Evolutionary conservation across 2,797 vertebrate genomes (phyloP).

Genomic region (Malurus splendens): DNA sequence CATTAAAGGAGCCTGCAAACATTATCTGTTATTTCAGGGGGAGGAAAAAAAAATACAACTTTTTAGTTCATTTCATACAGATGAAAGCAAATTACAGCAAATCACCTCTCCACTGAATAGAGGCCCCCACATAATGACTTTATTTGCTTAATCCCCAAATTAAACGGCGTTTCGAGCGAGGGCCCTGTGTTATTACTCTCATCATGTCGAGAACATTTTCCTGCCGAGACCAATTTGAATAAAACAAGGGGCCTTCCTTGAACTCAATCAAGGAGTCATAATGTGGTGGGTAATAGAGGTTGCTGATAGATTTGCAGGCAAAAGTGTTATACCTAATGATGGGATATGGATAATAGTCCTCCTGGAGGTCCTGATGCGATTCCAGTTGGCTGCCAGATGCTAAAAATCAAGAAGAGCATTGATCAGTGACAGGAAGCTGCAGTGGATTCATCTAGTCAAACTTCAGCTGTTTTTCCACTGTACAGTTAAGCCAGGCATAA

Average conservation of each 20-base stretch:
- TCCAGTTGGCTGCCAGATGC: conserved; percentile 99
- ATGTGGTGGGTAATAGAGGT: conserved; percentile 89
- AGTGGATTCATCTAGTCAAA: conserved; percentile 85
- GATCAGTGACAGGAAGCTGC: conserved; percentile 84
- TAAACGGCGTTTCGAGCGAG: conserved; percentile 89
- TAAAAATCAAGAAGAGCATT: conserved; percentile 90
- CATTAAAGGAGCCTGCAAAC: conserved; percentile 70
- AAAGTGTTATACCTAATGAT: conserved; percentile 95
- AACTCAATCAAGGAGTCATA: conserved; percentile 89
- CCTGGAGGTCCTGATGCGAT: conserved; percentile 94
- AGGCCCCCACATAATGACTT: conserved; percentile 90
- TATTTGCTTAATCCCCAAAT: conserved; percentile 99
- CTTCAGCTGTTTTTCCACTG: conserved; percentile 87
- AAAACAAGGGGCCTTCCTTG: conserved; percentile 92
- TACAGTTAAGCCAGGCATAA: conserved; percentile 97
- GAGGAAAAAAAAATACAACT: conserved; percentile 61
- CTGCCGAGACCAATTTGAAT: conserved; percentile 96
- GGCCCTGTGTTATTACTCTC: conserved; percentile 90
- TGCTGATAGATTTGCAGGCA: conserved; percentile 88
- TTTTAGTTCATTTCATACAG: conserved; percentile 89
- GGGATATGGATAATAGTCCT: conserved; percentile 98
- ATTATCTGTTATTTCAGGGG: conserved; percentile 73
- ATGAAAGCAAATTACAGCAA: conserved; percentile 87
- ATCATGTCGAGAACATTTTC: conserved; percentile 95
- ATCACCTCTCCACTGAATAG: conserved; percentile 88